phyloP scores from a whole-genome alignment of 1,140 invertebrate species.

The Mercenaria mercenaria region DNA sequence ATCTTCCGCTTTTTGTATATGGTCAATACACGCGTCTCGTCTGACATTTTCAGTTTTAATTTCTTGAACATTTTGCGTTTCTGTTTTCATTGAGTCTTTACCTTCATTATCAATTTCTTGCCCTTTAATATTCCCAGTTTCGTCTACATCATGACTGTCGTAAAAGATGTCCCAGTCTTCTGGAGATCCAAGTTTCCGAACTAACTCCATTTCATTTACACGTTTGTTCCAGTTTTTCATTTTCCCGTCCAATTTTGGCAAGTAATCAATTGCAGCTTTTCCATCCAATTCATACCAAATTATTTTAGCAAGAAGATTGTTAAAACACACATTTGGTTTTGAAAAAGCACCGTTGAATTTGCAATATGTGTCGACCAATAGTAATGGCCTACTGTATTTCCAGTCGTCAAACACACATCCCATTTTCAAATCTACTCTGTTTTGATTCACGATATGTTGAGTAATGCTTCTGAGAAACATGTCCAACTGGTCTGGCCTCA shows the following conservation, averaged over 20 bases:
- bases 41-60: neutral
- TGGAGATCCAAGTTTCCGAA: constrained; percentile 18
- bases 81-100: neutral
- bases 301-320: neutral
- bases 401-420: neutral
- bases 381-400: neutral
- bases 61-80: neutral
- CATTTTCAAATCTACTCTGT: neutral
- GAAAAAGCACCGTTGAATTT: neutral
- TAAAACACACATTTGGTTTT: neutral
- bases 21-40: neutral
- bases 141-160: neutral
- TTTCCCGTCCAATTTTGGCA: neutral
- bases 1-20: neutral
- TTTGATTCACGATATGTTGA: neutral
- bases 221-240: constrained; percentile 30
- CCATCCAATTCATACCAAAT: neutral
- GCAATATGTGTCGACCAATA: neutral
- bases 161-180: neutral
- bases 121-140: neutral
- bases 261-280: neutral
- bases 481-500: neutral
- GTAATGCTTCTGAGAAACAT: neutral
- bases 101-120: neutral
- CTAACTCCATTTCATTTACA: constrained; percentile 1